phyloP scores from a whole-genome alignment of 2,113 vertebrate genomes.

The Aptenodytes forsteri region DNA sequence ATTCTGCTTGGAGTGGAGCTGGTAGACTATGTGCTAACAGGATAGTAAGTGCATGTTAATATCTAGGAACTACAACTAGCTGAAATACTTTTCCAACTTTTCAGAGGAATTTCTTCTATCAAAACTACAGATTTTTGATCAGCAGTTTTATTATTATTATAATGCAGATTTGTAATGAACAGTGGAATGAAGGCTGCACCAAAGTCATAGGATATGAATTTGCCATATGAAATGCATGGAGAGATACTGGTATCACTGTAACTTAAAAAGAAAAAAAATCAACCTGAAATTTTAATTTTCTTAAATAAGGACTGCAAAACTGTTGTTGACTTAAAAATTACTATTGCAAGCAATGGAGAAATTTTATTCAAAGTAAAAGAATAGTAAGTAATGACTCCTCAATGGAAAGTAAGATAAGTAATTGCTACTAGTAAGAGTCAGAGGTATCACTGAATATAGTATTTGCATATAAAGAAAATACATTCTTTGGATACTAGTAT shows the following conservation, averaged over 20 bases:
- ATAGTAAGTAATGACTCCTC: not conserved
- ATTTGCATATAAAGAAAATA: not conserved
- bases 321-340: not conserved
- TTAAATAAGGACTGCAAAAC: not conserved
- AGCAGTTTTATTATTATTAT: not conserved
- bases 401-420: not conserved
- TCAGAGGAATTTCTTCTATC: not conserved
- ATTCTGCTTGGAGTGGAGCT: not conserved
- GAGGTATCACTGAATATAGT: not conserved
- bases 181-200: fast-evolving
- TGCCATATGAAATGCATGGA: not conserved
- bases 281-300: not conserved
- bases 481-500: not conserved
- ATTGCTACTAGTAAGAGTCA: not conserved
- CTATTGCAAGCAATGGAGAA: not conserved
- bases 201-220: not conserved
- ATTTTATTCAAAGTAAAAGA: not conserved
- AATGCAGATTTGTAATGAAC: not conserved
- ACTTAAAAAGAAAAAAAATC: not conserved
- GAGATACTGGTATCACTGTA: fast-evolving
- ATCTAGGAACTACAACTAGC: not conserved
- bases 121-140: not conserved
- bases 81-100: not conserved
- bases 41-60: fast-evolving
- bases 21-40: not conserved